phyloP scores from a whole-genome alignment of 2,797 vertebrate species.

The Gymnoscopelus microlampas region DNA sequence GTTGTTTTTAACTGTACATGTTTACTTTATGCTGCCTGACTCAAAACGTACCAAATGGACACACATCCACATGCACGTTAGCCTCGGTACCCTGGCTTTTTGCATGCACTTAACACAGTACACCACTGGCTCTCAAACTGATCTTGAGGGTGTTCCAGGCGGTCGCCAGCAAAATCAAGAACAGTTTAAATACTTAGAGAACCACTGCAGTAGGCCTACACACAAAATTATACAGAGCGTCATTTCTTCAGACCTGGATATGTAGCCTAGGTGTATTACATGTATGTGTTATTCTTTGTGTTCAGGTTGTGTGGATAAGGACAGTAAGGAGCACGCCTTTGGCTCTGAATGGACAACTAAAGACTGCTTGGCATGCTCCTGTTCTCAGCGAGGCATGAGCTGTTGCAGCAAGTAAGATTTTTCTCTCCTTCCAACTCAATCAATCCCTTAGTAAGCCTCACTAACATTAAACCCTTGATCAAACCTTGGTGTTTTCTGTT shows the following conservation, averaged over 20 bases:
- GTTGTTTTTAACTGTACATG: slow-evolving; percentile 14
- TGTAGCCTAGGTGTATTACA: background rate
- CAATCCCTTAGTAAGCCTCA: slow-evolving; percentile 4
- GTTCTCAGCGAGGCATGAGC: background rate
- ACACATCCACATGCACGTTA: slow-evolving; percentile 1
- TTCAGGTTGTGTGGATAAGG: slow-evolving; percentile 55
- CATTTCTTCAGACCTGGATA: background rate
- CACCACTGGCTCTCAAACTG: too few species aligned
- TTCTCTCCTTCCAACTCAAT: background rate
- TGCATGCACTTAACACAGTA: too few species aligned
- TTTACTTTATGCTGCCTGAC: background rate
- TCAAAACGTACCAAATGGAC: slow-evolving; percentile 16
- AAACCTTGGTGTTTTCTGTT: slow-evolving; percentile 2
- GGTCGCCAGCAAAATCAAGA: too few species aligned
- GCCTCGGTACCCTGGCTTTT: too few species aligned
- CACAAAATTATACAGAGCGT: background rate
- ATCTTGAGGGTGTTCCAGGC: too few species aligned
- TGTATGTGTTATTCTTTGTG: slow-evolving; percentile 1
- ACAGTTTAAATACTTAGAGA: too few species aligned
- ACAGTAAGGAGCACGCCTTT: slow-evolving; percentile 42
- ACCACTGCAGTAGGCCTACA: background rate
- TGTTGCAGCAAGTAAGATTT: slow-evolving; percentile 55
- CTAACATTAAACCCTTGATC: background rate
- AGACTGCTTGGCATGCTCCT: slow-evolving; percentile 56
- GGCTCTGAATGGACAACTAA: slow-evolving; percentile 36